phyloP scores from a whole-genome alignment of 2,797 vertebrate genomes.

The Myotis pilosus region DNA sequence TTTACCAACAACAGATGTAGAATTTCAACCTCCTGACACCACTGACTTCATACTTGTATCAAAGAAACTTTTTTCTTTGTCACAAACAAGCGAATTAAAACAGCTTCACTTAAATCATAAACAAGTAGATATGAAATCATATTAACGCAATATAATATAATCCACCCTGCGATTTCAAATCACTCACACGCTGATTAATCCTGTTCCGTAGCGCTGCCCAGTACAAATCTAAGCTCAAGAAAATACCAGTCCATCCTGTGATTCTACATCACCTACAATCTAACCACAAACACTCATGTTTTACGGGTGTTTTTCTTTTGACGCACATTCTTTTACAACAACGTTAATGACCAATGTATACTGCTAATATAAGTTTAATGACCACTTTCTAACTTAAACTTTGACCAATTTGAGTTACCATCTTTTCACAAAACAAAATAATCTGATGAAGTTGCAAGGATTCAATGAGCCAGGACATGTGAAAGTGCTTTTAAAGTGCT shows the following conservation, averaged over 20 bases:
- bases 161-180: neutral
- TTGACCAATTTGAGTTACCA: no score
- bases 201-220: neutral
- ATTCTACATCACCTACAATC: neutral
- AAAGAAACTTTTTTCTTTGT: neutral
- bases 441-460: no score
- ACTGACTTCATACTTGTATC: neutral
- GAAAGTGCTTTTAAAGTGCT: no score
- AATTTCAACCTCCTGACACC: neutral
- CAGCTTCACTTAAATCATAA: neutral
- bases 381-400: no score
- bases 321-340: neutral
- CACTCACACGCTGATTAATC: neutral
- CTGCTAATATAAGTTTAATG: no score
- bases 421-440: no score
- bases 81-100: neutral
- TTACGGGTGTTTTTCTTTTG: neutral
- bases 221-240: neutral
- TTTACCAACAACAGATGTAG: neutral
- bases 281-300: neutral
- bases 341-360: neutral
- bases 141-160: neutral
- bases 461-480: no score
- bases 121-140: neutral
- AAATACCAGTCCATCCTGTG: neutral